Percentiles rank a stretch among this genome's conserved stretches.
Evolutionary conservation across 2,113 vertebrate genomes (phyloP).

Genomic region (Perca flavescens): DNA sequence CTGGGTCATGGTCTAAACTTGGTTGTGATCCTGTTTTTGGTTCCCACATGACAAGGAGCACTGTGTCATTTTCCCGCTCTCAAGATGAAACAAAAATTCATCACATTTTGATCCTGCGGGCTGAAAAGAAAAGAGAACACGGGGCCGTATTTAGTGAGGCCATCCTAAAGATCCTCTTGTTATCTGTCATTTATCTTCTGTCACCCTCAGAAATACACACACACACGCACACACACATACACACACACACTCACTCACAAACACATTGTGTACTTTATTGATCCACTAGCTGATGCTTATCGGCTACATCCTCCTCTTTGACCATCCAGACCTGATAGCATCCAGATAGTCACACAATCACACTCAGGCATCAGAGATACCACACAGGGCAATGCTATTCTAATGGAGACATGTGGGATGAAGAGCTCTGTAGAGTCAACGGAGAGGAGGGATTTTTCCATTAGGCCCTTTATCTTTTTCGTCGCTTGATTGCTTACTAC

Average conservation of each 20-base stretch:
- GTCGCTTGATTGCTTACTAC: background rate
- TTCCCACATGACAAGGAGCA: slow-evolving; percentile 55
- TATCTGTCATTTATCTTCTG: slow-evolving; percentile 58
- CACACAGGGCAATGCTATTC: slow-evolving; percentile 32
- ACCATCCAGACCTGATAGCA: slow-evolving; percentile 66
- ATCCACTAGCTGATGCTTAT: slow-evolving; percentile 73
- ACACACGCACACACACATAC: slow-evolving; percentile 5
- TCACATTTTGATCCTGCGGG: slow-evolving; percentile 49
- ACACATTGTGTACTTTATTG: slow-evolving; percentile 60
- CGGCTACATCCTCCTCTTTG: slow-evolving; percentile 72
- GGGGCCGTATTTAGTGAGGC: slow-evolving; percentile 13
- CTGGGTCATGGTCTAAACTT: slow-evolving; percentile 64
- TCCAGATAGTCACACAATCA: slow-evolving; percentile 68
- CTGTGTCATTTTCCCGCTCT: slow-evolving; percentile 54
- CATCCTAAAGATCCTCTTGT: slow-evolving; percentile 35
- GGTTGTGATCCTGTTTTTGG: slow-evolving; percentile 48
- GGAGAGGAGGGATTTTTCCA: slow-evolving; percentile 3
- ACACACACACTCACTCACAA: background rate
- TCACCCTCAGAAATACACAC: slow-evolving; percentile 45
- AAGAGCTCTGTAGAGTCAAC: slow-evolving; percentile 28
- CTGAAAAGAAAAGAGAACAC: slow-evolving; percentile 11
- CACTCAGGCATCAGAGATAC: slow-evolving; percentile 66
- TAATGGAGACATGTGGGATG: slow-evolving; percentile 60
- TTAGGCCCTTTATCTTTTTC: background rate
- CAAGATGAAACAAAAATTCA: slow-evolving; percentile 47